Percentiles rank a stretch among this genome's conserved stretches.
phyloP scores from a whole-genome alignment of 2,888 invertebrate species.

The Salpingus planirostris region DNA sequence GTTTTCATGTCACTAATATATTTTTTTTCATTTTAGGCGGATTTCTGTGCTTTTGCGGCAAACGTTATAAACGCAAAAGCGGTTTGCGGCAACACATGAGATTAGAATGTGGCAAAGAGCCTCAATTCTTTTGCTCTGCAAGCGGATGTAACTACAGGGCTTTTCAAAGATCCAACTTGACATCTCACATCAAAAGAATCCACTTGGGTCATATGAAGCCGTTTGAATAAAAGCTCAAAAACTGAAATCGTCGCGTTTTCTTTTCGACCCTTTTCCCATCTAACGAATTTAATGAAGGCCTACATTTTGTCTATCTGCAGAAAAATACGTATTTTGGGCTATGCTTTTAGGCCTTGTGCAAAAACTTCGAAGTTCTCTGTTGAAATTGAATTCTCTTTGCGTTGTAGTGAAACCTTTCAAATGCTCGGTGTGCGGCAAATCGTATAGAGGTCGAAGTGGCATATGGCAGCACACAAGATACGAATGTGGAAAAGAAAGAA shows the following conservation, averaged over 20 bases:
- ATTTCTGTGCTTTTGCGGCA: neutral
- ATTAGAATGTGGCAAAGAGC: neutral
- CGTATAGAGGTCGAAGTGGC: slow-evolving; percentile 1
- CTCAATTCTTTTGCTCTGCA: neutral
- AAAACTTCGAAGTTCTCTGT: too few relatives aligned
- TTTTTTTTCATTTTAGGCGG: neutral
- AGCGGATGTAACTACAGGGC: neutral
- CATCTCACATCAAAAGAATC: slow-evolving; percentile 19
- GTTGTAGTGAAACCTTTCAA: too few relatives aligned
- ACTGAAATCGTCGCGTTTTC: too few relatives aligned
- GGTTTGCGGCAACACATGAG: neutral
- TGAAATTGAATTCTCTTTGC: too few relatives aligned
- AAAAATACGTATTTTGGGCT: too few relatives aligned
- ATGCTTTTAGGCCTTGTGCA: too few relatives aligned
- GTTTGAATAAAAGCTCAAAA: too few relatives aligned
- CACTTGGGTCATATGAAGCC: neutral
- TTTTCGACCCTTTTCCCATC: too few relatives aligned
- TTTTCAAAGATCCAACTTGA: neutral
- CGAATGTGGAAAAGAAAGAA: slow-evolving; percentile 29
- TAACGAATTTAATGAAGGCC: too few relatives aligned
- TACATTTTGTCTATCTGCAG: too few relatives aligned
- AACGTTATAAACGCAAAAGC: neutral
- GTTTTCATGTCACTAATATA: slow-evolving; percentile 4
- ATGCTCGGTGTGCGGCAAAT: neutral
- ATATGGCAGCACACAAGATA: slow-evolving; percentile 13